A percentile compares a stretch with the other conserved stretches of the same genome.
phyloP scores from a whole-genome alignment of 2,797 vertebrate genomes.

The Chelonia mydas region DNA sequence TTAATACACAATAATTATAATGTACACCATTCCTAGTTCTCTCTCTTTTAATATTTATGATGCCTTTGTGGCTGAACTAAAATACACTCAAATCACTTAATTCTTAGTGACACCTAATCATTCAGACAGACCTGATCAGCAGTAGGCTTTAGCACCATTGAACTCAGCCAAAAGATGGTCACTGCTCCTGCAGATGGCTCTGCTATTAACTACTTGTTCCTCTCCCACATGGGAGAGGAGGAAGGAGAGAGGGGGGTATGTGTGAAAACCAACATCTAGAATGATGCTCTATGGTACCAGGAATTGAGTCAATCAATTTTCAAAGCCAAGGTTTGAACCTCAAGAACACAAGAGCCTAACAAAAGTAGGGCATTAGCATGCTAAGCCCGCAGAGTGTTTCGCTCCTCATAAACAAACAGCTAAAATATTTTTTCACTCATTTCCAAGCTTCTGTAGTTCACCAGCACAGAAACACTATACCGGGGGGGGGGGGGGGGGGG shows the following conservation, averaged over 20 bases:
- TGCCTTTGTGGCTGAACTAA: background rate
- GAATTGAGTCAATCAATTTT: background rate
- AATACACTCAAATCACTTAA: background rate
- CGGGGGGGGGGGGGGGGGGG: fast-evolving
- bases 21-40: background rate
- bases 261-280: background rate
- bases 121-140: background rate
- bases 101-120: background rate
- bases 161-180: background rate
- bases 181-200: background rate
- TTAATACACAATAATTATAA: conserved; percentile 19
- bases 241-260: background rate
- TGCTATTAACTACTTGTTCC: background rate
- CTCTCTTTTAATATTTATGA: background rate
- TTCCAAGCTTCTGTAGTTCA: background rate
- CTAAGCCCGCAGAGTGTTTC: background rate
- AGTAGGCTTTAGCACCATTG: background rate
- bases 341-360: background rate
- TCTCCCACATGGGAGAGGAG: background rate
- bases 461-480: background rate
- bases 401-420: background rate
- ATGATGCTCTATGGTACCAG: background rate
- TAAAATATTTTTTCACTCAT: background rate
- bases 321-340: background rate
- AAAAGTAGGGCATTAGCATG: fast-evolving